Evolutionary conservation across 2,888 invertebrate genomes (phyloP), one percentile per base, ranked within the genome.

Genomic region (Caenorhabditis macrosperma): DNA sequence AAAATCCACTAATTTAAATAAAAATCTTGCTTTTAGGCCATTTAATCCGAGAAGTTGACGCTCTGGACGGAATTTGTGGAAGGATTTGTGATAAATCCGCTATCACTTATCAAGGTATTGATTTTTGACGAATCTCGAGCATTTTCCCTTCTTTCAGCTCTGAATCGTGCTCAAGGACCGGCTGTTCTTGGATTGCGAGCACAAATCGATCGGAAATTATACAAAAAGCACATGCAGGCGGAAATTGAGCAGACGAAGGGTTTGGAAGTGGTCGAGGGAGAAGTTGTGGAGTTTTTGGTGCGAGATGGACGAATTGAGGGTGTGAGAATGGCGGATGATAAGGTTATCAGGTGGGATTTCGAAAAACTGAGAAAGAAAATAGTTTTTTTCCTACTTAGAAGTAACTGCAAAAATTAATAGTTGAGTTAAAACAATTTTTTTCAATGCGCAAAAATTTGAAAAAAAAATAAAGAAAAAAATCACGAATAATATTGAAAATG

Each of bases 171-270:
- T 0, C 95, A 94, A 90, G 96, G 96, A 0, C 95, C 95, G 10
- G 96, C 96, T 2, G 96, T 96, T 0, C 95, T 95, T 94, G 96
- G 96, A 6, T 93, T 94, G 6, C 91, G 96, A 76, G 95, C 96
- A 7, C 95, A 96, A 92, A 95, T 96, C 78, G 96, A 96, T 91
- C 92, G 96, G 17, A 91, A 92, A 60, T 92, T 96, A 12, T 96
- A 95, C 91, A 95, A 94, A 90, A 91, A 92, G 76, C 93, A 94
- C 84, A 92, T 96, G 55, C 95, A 96, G 90, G 66, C 84, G 72
- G 89, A 90, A 69, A 84, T 90, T 1, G 46, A 80, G 12, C 48
- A 71, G 0, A 88, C 87, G 3, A 82, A 84, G 28, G 85, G 94
- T 90, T 91, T 96, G 57, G 92, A 94, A 61, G 93, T 96, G 59